Conservation (phyloP, 2,797 vertebrate genomes). For the Lithobates pipiens region DNA sequence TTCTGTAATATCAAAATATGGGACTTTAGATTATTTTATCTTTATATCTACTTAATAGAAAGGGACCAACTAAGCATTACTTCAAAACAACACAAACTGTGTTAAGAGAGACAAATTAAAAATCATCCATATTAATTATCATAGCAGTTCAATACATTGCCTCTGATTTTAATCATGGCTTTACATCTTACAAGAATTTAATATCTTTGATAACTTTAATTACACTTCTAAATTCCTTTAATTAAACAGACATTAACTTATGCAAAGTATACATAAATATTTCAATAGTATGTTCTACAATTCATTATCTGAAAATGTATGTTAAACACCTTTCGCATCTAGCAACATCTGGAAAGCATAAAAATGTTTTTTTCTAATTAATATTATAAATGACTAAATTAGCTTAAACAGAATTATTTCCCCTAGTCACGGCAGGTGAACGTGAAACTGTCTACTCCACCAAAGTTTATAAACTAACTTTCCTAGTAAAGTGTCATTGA, state of each 20-base stretch:
- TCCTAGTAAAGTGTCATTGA: background rate
- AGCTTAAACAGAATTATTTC: background rate
- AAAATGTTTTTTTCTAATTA: background rate
- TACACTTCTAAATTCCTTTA: conserved; percentile 33
- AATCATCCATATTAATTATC: conserved; percentile 43
- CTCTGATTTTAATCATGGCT: conserved; percentile 34
- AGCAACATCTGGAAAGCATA: conserved; percentile 15
- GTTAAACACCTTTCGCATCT: conserved; percentile 11
- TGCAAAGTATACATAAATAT: conserved; percentile 51
- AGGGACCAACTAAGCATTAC: background rate
- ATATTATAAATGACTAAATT: background rate
- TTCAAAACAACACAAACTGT: conserved; percentile 23
- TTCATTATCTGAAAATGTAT: conserved; percentile 39
- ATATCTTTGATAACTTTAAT: conserved; percentile 48
- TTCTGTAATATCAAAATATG: too few species aligned
- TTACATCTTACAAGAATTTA: conserved; percentile 40
- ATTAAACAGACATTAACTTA: conserved; percentile 50
- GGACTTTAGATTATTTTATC: background rate
- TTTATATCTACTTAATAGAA: background rate
- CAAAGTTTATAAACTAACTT: background rate
- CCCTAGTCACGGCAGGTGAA: too few species aligned
- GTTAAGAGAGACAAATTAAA: conserved; percentile 18
- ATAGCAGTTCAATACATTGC: conserved; percentile 24
- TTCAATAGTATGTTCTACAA: conserved; percentile 29
- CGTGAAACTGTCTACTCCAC: too few species aligned